Percentiles rank a stretch among this genome's conserved stretches.
These are phyloP conservation scores for Brachypodius melanocephalos DNA, from an alignment of 2,113 vertebrate species.

Conservation along the genomic window DNA sequence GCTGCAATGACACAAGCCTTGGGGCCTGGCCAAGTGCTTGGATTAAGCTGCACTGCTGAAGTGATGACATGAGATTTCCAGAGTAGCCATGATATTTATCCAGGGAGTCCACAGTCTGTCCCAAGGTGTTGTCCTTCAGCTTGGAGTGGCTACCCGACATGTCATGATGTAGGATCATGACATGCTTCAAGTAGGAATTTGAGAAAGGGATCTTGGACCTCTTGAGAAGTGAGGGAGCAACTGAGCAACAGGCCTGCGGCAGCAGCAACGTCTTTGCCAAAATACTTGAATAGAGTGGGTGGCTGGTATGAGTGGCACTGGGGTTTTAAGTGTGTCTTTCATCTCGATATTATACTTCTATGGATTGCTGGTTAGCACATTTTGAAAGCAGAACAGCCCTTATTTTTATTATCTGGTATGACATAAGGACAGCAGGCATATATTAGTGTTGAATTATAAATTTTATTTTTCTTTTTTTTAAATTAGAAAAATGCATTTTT, in stretches of 20 bases:
- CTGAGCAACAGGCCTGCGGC: neutral
- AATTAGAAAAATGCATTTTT: neutral
- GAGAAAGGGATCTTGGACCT: neutral
- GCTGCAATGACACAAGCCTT: neutral
- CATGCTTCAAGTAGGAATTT: neutral
- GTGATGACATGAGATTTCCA: neutral
- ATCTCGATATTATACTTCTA: neutral
- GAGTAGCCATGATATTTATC: neutral
- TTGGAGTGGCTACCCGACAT: neutral
- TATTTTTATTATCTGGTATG: conserved; percentile 6
- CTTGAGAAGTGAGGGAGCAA: neutral
- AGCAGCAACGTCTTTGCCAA: neutral
- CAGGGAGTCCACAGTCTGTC: neutral
- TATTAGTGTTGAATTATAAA: neutral
- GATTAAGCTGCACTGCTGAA: neutral
- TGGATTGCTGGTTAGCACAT: neutral
- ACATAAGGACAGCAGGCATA: neutral
- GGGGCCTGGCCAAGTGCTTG: neutral
- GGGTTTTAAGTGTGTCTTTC: neutral
- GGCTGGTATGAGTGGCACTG: neutral
- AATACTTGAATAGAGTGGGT: neutral
- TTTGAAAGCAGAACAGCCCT: neutral
- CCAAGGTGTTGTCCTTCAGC: neutral
- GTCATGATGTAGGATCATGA: neutral
- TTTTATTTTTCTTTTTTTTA: neutral